Conservation (phyloP, 1,140 invertebrate species). For the Ericerus pela region DNA sequence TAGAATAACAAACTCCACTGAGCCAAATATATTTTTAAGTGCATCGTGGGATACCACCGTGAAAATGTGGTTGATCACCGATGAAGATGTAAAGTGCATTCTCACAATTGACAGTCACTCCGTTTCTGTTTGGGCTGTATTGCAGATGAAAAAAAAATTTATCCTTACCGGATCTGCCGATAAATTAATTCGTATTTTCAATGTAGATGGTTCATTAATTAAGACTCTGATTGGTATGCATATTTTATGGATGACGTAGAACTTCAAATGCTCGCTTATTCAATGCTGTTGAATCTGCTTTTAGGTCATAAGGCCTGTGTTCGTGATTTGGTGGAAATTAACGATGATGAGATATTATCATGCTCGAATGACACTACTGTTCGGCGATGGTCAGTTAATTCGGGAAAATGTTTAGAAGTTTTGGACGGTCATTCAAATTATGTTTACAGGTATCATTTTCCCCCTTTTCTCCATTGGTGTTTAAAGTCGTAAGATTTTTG, state of each 20-base stretch:
- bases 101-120: conserved; percentile 57
- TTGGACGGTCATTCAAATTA: conserved; percentile 68
- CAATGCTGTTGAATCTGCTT: not conserved
- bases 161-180: conserved; percentile 82
- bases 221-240: not conserved
- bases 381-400: conserved; percentile 58
- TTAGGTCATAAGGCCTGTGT: conserved; percentile 88
- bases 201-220: not conserved
- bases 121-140: conserved; percentile 78
- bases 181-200: conserved; percentile 46
- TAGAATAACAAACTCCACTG: conserved; percentile 40
- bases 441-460: too few relatives aligned
- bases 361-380: conserved; percentile 82
- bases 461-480: too few relatives aligned
- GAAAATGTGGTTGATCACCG: conserved; percentile 28
- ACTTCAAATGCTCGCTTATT: not conserved
- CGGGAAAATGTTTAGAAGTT: conserved; percentile 58
- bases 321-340: conserved; percentile 52
- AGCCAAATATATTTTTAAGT: conserved; percentile 43
- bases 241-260: not conserved
- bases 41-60: conserved; percentile 86
- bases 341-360: conserved; percentile 58
- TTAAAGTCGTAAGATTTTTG: not conserved
- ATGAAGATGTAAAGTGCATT: conserved; percentile 2
- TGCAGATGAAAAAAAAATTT: conserved; percentile 40